Percentiles rank a stretch among this genome's conserved stretches.
Conservation (phyloP, 1,140 invertebrate species). For the Cotesia chilonis region DNA sequence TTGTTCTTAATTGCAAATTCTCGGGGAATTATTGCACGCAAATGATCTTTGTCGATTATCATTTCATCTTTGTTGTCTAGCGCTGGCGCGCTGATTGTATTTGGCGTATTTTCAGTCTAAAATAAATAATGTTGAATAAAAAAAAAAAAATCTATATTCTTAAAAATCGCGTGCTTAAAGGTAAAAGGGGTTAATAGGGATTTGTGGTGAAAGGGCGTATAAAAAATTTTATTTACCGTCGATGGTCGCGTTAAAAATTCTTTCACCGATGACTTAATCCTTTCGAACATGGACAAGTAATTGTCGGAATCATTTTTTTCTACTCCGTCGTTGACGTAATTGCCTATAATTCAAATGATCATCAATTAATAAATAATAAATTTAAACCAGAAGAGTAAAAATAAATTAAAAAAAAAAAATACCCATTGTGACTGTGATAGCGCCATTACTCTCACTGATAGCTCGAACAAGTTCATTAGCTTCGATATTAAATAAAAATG, state of each 20-base stretch:
- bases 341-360: slow-evolving; percentile 47
- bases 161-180: neutral
- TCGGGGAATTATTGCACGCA: slow-evolving; percentile 48
- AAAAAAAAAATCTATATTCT: neutral
- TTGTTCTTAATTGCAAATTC: slow-evolving; percentile 45
- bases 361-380: slow-evolving; percentile 14
- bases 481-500: slow-evolving; percentile 90
- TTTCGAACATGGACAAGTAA: slow-evolving; percentile 60
- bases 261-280: slow-evolving; percentile 60
- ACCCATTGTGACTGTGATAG: slow-evolving; percentile 56
- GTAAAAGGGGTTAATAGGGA: neutral
- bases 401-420: slow-evolving; percentile 14
- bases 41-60: slow-evolving; percentile 22
- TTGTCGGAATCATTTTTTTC: slow-evolving; percentile 57
- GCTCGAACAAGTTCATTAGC: slow-evolving; percentile 73
- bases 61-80: neutral
- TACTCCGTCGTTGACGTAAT: slow-evolving; percentile 53
- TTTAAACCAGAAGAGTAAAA: slow-evolving; percentile 17
- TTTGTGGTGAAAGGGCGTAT: neutral
- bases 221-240: slow-evolving; percentile 9
- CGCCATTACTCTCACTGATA: slow-evolving; percentile 51
- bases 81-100: neutral
- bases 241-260: slow-evolving; percentile 58
- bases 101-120: slow-evolving; percentile 17
- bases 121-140: slow-evolving; percentile 2